A percentile compares a stretch with the other conserved stretches of the same genome.
Conservation (phyloP, 1,140 invertebrate species). For the Paraescarpia echinospica region DNA sequence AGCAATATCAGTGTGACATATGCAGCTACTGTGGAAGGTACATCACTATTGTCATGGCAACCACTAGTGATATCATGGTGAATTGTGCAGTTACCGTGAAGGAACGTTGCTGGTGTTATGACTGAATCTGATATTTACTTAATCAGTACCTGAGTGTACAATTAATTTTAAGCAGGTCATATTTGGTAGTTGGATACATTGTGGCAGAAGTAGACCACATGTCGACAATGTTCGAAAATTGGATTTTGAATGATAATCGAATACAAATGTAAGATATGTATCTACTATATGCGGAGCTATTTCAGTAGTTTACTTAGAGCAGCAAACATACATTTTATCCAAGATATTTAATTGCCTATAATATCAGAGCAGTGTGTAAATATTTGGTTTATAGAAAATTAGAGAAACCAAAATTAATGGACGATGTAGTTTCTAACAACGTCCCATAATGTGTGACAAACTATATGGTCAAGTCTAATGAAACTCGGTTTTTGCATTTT, state of each 20-base stretch:
- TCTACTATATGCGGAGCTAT: neutral
- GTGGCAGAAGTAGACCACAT: neutral
- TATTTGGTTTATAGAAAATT: neutral
- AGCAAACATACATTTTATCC: neutral
- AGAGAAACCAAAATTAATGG: too few species aligned
- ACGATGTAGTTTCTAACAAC: too few species aligned
- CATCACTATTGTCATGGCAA: neutral
- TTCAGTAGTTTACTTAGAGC: neutral
- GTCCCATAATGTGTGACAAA: too few species aligned
- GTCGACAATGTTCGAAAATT: neutral
- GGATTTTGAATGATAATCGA: too few species aligned
- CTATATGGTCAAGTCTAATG: neutral
- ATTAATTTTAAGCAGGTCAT: neutral
- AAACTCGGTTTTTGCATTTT: neutral
- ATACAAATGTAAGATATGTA: too few species aligned
- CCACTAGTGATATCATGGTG: too few species aligned
- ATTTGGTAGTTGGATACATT: neutral
- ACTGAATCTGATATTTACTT: neutral
- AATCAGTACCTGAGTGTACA: neutral
- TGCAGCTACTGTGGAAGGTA: neutral
- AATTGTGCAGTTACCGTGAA: neutral
- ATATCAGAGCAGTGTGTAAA: neutral
- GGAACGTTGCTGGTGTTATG: neutral
- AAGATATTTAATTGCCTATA: neutral
- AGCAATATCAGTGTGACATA: neutral